Conservation (phyloP, 2,888 invertebrate species). For the Macrosiphum euphorbiae region DNA sequence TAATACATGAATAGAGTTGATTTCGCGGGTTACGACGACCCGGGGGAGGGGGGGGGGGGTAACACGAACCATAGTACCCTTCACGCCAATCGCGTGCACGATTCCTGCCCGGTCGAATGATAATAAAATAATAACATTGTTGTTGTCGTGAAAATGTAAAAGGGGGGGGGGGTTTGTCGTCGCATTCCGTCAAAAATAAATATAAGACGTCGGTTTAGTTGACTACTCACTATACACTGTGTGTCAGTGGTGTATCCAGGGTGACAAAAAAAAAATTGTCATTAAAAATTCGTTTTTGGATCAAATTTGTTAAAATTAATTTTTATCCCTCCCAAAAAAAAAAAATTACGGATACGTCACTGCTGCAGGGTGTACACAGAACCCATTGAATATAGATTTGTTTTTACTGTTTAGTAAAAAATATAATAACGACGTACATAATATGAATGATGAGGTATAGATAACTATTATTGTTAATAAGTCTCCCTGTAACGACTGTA, state of each 20-base stretch:
- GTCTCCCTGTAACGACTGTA: neutral
- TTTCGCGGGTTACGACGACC: neutral
- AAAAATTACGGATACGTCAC: no score
- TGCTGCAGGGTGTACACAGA: neutral
- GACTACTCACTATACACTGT: neutral
- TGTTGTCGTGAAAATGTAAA: no score
- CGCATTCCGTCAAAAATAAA: neutral
- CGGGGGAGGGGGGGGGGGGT: neutral
- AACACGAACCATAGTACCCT: neutral
- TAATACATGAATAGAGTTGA: slow-evolving; percentile 14
- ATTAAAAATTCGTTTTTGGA: no score
- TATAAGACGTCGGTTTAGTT: neutral
- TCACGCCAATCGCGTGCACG: neutral
- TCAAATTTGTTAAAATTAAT: no score
- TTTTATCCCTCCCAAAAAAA: no score
- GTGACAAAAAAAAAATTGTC: no score
- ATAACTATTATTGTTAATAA: neutral
- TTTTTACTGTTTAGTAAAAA: neutral
- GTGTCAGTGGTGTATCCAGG: no score
- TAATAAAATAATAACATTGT: neutral
- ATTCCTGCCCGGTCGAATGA: neutral
- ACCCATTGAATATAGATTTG: neutral
- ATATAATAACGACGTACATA: neutral
- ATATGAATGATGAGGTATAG: neutral
- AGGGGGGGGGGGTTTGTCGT: neutral